Base-by-base conservation (phyloP, 2,888 invertebrate genomes). In the Suillia variegata region DNA sequence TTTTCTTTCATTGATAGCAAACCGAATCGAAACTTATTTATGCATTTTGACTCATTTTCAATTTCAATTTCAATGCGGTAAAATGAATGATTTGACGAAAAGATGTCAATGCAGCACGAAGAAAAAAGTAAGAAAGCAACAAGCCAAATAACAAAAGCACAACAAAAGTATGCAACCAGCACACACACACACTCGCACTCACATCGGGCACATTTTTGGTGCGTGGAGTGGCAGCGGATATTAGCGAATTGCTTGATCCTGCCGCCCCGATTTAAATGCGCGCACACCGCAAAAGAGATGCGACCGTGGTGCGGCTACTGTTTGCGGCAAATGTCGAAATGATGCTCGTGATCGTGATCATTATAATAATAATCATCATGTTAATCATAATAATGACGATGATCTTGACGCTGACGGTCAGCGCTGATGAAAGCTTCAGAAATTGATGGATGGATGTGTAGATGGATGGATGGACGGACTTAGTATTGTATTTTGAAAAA, bases 31-130 rank as follows among this genome's bases (percentile, higher is more conserved):
- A 59, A 67, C 67, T 69, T 74, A 71, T 73, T 76, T 76, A 75
- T 75, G 73, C 74, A 72, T 74, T 74, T 74, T 74, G 71, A 56
- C 34, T 56, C 56, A 56, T 56, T 61, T 59, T 62, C n/a, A n/a
- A n/a, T n/a, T n/a, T n/a, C n/a, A n/a, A 63, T 64, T 64, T 60
- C 61, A 65, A 74, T 77, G 77, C 77, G 76, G 78, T 74, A 74
- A 77, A 77, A 77, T 77, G 78, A 77, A 77, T 75, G 76, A 77
- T 78, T 77, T 76, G 77, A 77, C 72, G 77, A 76, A 77, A 78
- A 77, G 76, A 76, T 78, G 77, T 77, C 77, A 73, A 70, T 65
- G 67, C 62, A 58, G 53, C 10, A 49, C 17, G 13, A 31, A 53
- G 15, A 56, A 48, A 15, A 56, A 59, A 59, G 20, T 49, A 56